A percentile compares a stretch with the other conserved stretches of the same genome.
phyloP scores from a whole-genome alignment of 2,113 vertebrate genomes.

The Prunella fulvescens region DNA sequence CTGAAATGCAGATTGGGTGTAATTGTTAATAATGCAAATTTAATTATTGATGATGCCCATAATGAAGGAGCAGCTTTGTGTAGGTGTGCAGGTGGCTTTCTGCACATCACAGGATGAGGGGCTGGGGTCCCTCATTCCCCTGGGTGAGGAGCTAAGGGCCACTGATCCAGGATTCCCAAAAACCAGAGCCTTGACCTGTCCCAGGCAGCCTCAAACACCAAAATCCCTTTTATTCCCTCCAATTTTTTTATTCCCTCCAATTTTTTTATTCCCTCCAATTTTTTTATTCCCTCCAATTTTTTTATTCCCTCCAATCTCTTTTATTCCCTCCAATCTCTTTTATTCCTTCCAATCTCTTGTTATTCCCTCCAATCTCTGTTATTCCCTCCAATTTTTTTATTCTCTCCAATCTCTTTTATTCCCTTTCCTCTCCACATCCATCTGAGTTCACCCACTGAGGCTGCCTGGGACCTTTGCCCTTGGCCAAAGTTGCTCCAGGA shows the following conservation, averaged over 20 bases:
- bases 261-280: no score
- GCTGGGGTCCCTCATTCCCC: not conserved
- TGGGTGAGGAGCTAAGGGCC: not conserved
- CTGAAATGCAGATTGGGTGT: fast-evolving
- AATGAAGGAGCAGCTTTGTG: fast-evolving
- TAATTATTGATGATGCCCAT: fast-evolving
- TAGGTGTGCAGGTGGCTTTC: fast-evolving
- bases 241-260: no score
- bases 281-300: no score
- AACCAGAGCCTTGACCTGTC: fast-evolving
- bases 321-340: not conserved
- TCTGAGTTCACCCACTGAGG: fast-evolving
- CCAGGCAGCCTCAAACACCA: not conserved
- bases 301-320: no score
- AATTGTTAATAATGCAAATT: fast-evolving
- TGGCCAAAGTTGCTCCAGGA: not conserved
- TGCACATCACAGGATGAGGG: not conserved
- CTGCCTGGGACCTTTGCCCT: not conserved
- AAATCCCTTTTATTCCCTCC: fast-evolving
- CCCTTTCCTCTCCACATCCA: not conserved
- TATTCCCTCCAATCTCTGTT: not conserved
- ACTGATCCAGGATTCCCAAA: not conserved
- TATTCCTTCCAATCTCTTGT: not conserved
- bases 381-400: not conserved
- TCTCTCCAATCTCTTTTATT: no score